These are phyloP conservation scores for Diglossa cyanea DNA, from an alignment of 2,797 vertebrate genomes.

Conservation along the genomic window DNA sequence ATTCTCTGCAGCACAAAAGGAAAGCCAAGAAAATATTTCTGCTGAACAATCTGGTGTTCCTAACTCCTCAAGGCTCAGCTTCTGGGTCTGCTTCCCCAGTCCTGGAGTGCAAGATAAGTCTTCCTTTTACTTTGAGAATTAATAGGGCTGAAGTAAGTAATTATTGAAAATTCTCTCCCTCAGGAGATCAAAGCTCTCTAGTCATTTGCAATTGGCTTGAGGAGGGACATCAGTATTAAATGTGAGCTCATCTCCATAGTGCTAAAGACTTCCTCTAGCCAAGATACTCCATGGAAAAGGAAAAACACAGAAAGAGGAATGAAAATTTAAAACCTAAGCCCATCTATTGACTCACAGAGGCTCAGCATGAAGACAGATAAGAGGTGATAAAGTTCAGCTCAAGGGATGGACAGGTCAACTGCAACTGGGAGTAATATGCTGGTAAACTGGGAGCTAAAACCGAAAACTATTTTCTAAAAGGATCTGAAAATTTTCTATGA, in stretches of 20 bases:
- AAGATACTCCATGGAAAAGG: background rate
- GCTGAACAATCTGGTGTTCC: background rate
- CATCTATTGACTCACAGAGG: background rate
- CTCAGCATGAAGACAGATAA: background rate
- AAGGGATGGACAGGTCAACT: background rate
- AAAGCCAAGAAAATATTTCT: background rate
- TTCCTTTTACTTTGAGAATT: background rate
- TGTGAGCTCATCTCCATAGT: background rate
- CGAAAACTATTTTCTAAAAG: background rate
- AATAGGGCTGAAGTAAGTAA: background rate
- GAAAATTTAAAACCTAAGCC: background rate
- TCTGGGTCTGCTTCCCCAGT: background rate
- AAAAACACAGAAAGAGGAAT: background rate
- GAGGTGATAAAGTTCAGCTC: background rate
- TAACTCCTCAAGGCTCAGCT: background rate
- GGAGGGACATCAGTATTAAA: background rate
- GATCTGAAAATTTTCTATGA: background rate
- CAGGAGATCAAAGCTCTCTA: background rate
- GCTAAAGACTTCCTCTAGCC: background rate
- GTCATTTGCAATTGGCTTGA: background rate
- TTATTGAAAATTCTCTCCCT: conserved; percentile 1
- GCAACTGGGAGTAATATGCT: background rate
- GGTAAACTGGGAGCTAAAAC: background rate
- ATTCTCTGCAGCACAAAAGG: background rate
- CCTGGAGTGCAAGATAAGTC: background rate